Evolutionary conservation across 2,113 vertebrate genomes (phyloP).

Genomic region (Cinclus cinclus): DNA sequence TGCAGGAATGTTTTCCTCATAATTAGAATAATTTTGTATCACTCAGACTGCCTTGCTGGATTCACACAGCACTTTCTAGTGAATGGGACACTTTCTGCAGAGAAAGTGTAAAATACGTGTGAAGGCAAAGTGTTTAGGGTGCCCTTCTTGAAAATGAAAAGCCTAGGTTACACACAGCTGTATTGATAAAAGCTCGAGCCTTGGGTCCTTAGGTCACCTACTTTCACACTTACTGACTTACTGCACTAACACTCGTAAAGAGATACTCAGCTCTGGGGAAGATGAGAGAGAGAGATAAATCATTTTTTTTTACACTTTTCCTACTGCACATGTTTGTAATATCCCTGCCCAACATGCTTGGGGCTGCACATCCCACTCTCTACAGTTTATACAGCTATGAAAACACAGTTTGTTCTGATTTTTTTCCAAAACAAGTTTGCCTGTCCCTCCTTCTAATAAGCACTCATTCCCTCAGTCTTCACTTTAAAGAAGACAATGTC

Average conservation of each 20-base stretch:
- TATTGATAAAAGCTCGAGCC: not conserved
- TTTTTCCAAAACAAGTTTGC: not conserved
- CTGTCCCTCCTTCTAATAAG: not conserved
- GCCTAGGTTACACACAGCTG: not conserved
- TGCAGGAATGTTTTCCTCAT: not conserved
- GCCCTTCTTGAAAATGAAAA: not conserved
- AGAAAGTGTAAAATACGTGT: not conserved
- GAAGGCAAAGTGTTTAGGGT: not conserved
- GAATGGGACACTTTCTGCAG: not conserved
- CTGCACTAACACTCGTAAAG: not conserved
- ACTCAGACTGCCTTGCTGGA: not conserved
- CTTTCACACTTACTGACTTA: not conserved
- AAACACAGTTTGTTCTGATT: not conserved
- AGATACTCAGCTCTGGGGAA: not conserved
- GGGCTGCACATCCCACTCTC: not conserved
- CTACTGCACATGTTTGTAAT: not conserved
- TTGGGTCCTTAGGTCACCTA: not conserved
- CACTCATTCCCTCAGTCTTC: not conserved
- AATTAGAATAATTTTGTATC: not conserved
- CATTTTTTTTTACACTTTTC: not conserved
- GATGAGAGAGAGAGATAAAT: not conserved
- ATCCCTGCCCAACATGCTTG: not conserved
- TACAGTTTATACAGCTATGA: not conserved
- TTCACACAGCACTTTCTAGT: not conserved
- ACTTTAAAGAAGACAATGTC: not conserved